Evolutionary conservation across 2,888 invertebrate species (phyloP).

Genomic region (Penaeus monodon): DNA sequence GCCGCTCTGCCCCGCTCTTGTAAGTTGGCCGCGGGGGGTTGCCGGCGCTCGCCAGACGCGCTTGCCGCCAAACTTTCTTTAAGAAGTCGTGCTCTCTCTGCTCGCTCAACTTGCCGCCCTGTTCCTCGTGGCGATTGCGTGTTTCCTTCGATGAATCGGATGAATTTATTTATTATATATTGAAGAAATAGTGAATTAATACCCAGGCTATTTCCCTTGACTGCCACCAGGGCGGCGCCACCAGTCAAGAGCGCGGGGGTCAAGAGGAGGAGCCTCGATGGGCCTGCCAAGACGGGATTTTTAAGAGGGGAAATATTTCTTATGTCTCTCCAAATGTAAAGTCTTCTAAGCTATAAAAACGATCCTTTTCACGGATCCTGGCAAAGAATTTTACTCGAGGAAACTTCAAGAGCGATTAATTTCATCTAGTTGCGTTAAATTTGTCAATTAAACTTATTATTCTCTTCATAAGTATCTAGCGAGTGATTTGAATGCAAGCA

Average conservation of each 20-base stretch:
- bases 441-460: too few species aligned
- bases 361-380: too few species aligned
- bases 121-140: slow-evolving; percentile 5
- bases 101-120: slow-evolving; percentile 9
- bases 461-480: too few species aligned
- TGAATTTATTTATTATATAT: slow-evolving; percentile 1
- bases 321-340: slow-evolving; percentile 9
- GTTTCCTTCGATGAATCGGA: slow-evolving; percentile 12
- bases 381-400: too few species aligned
- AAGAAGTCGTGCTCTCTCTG: background rate
- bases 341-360: background rate
- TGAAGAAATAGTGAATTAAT: slow-evolving; percentile 25
- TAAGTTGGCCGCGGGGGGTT: slow-evolving; percentile 43
- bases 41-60: slow-evolving; percentile 35
- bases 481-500: too few species aligned
- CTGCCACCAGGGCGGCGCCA: slow-evolving; percentile 50
- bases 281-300: slow-evolving; percentile 9
- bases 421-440: too few species aligned
- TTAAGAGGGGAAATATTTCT: background rate
- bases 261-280: slow-evolving; percentile 39
- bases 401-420: too few species aligned
- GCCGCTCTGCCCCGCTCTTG: slow-evolving; percentile 37
- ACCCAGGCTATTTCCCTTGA: background rate
- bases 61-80: slow-evolving; percentile 13
- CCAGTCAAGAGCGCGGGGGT: slow-evolving; percentile 30